Evolutionary conservation across 2,888 invertebrate species (phyloP), one percentile per base, ranked within the genome.

Genomic region (Anodontia alba): DNA sequence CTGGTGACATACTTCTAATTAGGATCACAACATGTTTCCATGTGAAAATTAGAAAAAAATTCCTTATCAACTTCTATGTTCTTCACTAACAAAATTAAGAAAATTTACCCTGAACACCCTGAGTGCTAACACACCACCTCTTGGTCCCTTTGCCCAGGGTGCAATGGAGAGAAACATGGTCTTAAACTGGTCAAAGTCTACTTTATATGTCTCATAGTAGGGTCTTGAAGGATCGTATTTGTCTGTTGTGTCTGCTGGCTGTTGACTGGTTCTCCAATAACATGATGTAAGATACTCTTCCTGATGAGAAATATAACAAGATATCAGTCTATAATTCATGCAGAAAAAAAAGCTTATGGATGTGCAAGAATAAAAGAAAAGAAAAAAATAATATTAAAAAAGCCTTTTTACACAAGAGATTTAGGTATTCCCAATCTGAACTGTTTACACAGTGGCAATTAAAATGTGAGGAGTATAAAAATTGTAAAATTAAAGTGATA

Each of bases 171-270:
- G 96, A 94, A 98, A 98, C 78, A 99, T 95, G 74, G 97, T 96
- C 88, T 97, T 96, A 95, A 99, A 99, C 93, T 98, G 97, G 85
- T 97, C 97, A 94, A 97, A 98, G 95, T 99, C 98, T 1, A 99
- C 95, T 93, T 96, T 96, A 93, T 98, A 98, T 76, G 95, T 94
- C 93, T 98, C 98, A 92, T 97, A 97, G 0, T 98, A 97, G 29
- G 97, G 97, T 90, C 97, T 96, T 1, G 96, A 95, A 0, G 97
- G 96, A 94, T 97, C 97, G 85, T 93, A 94, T 86, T 95, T 95
- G 80, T 95, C 96, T 92, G 84, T 96, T 95, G 66, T 96, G 95
- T 93, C 96, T 95, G 90, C 90, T 54, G 94, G 93, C 74, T 94
- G 92, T 69, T 92, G 91, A 57, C 87, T 91, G 82, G 92, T 91